Evolutionary conservation across 2,797 vertebrate genomes (phyloP), one percentile per base, ranked within the genome.

Genomic region (Limnodromus scolopaceus): DNA sequence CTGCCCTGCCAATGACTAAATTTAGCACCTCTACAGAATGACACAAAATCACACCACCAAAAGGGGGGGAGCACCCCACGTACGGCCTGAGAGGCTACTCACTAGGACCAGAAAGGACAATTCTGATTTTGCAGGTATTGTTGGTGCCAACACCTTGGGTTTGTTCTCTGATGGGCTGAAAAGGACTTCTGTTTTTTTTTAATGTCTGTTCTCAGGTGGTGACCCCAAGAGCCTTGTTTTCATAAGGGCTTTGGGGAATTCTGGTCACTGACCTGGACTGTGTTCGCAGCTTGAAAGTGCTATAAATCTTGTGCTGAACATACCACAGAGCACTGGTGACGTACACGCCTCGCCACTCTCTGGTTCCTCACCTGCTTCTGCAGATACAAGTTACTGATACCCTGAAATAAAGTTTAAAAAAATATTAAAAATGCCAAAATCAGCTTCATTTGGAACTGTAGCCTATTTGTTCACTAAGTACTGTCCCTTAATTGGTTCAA

Each of bases 31-130:
- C 24, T 11, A 36, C 28, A 24, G 25, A 48, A 13, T 3, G 32
- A 66, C 57, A 28, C 14, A 45, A 38, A 84, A 17, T 5, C 11
- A 5, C 25, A 11, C 19, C 43, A 39, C 10, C 38, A 20, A 17
- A 53, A 22, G 3, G 3, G 15, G 20, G 5, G 2, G 19, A 39
- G 25, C 7, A 34, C 30, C 30, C 18, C 4, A 0, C 3, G 1
- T 4, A 2, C 5, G 8, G 5, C 30, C n/a, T 19, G 34, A 27
- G 28, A 34, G 22, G 6, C 7, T 30, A 19, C 55, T 36, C 18
- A 1, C 11, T 2, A 30, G 28, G 20, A 55, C 41, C 20, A 55
- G 27, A 28, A 82, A 75, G 36, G 9, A 17, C 30, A 2, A 1
- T 16, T 66, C 18, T 13, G 34, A 10, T 39, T 82, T 32, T 58